Conservation (phyloP, 2,888 invertebrate genomes). For the Ophion ellenae region DNA sequence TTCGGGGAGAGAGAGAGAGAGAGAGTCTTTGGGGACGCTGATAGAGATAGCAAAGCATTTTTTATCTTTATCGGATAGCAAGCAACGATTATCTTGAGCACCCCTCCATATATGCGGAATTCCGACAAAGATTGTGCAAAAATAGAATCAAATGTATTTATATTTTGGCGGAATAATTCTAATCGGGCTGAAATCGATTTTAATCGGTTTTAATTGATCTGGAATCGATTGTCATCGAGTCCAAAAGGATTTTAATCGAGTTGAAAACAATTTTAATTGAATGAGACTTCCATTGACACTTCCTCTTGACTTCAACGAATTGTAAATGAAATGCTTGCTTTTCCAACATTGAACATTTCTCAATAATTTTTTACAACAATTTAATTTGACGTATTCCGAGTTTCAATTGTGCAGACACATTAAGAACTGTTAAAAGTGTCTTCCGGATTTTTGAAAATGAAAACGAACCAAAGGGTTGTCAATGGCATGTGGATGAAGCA, state of each 20-base stretch:
- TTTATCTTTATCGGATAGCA: background rate
- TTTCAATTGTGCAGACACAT: too few relatives aligned
- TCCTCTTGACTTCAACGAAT: too few relatives aligned
- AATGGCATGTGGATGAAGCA: too few relatives aligned
- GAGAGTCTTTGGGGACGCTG: constrained; percentile 6
- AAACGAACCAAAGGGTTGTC: too few relatives aligned
- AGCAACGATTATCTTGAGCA: background rate
- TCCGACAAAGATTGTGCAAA: too few relatives aligned
- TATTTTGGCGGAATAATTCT: background rate
- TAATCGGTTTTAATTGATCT: background rate
- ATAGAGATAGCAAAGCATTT: constrained; percentile 57
- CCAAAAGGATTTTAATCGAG: background rate
- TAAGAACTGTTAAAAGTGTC: too few relatives aligned
- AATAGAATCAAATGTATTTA: background rate
- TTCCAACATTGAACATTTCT: too few relatives aligned
- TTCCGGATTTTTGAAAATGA: too few relatives aligned
- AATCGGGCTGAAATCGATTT: background rate
- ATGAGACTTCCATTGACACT: too few relatives aligned
- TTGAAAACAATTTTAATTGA: background rate
- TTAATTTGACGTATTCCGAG: too few relatives aligned
- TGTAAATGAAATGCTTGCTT: too few relatives aligned
- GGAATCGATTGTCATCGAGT: background rate
- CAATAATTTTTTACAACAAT: too few relatives aligned
- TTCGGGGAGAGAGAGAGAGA: constrained; percentile 9
- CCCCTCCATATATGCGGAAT: background rate